Base-by-base conservation (phyloP, 2,888 invertebrate genomes). In the Dexiosoma caninum region DNA sequence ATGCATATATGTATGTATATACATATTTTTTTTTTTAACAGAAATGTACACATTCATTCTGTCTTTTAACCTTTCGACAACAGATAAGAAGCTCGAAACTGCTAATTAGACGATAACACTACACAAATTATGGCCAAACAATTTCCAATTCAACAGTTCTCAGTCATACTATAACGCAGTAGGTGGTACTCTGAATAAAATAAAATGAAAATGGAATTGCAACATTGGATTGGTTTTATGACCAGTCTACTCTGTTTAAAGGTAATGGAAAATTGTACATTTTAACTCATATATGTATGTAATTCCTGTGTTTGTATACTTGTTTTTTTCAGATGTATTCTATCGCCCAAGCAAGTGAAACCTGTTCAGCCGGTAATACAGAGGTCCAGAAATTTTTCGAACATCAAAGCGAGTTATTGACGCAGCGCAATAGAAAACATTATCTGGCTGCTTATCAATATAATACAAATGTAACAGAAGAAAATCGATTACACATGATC, bases 401-500 rank as follows among this genome's bases (percentile, higher is more conserved):
- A 51, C 90, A 92, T 71, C 87, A 94, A 78, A 94, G 95, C 86
- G 91, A 91, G 53, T 91, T 92, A 53, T 89, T 91, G n/a, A 92
- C 92, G 0, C 85, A 90, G 77, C 91, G 93, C 84, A 91, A 91
- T 80, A 93, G 94, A 85, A 91, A 90, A 19, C 91, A 91, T 2
- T 91, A 91, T 9, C 64, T 92, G 0, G 93, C 87, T 0, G 71
- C 82, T 75, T 96, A 95, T 94, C 91, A 91, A 1, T 95, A 95
- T 86, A 93, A 93, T 0, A 94, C 95, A 0, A 95, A 96, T 88
- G 92, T 96, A 30, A 95, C 95, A 0, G 93, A 95, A 59, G 92
- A 92, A 44, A 96, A 94, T 89, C 91, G 94, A 16, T 91, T 92
- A 9, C 83, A 86, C 12, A 90, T 91, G 90, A 86, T 86, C 12